Base-by-base conservation (phyloP, 1,140 invertebrate species). In the Bacillus rossius region DNA sequence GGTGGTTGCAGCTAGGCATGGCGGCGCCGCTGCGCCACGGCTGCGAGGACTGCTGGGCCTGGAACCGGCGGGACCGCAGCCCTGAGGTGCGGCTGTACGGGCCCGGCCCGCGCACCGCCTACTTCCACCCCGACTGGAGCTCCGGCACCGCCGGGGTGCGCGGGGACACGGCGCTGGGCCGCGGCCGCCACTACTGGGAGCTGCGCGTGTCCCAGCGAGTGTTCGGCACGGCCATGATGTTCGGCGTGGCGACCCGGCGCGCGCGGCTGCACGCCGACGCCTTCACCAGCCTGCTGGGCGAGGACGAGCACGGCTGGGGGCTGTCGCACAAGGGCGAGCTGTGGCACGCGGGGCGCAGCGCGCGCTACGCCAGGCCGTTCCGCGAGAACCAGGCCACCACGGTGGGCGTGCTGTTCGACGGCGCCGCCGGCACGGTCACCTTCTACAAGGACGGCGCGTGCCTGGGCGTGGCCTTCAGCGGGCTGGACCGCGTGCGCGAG, bases 181-280 rank as follows among this genome's bases (percentile, higher is more conserved):
- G 82, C 63, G 81, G 80, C 1, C 72, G 75, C 16, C 77, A 79
- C 63, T 82, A 81, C 65, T 81, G 78, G 78, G 86, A 89, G 69
- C 71, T 89, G 25, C 69, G 77, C 38, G 72, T 88, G 0, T 81
- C 81, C 0, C 80, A 84, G 62, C 71, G 86, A 29, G 77, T 89
- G 22, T 88, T 87, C 63, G 87, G 87, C 23, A 89, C 87, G 0
- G 86, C 84, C 57, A 87, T 89, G 74, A 89, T 89, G 87, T 85
- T 89, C 61, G 87, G 87, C 25, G 77, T 89, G 7, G 84, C 82
- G 2, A 89, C 87, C 1, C 74, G 73, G 48, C 71, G 76, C 8
- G 82, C 83, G 8, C 70, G 83, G 0, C 72, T 89, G 0, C 84
- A 88, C 62, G 79, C 79, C 0, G 80, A 85, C 64, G 75, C 79